Evolutionary conservation across 2,888 invertebrate species (phyloP), one percentile per base, ranked within the genome.

Genomic region (Spodoptera picta): DNA sequence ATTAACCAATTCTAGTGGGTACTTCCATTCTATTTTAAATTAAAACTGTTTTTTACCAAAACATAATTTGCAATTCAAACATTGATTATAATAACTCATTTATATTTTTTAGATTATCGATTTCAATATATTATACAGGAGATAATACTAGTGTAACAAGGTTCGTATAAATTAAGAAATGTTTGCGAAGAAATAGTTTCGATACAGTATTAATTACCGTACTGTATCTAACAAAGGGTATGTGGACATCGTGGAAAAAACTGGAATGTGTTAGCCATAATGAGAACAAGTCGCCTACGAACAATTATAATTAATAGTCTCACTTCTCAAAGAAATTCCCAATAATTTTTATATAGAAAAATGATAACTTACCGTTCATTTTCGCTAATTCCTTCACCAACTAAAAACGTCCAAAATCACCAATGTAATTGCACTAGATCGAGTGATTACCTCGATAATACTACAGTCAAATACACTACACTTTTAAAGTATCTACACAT

Each of bases 361-460:
- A 59, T 24, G 67, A 60, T 61, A 6, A 71, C 80, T 77, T 49
- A 80, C 80, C 80, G 12, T 77, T 77, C 81, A 81, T 80, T 41
- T 56, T 65, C 61, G 42, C 45, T 19, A 66, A 71, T 81, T 77
- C 75, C 81, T 69, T 62, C 64, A 79, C 79, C 44, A 58, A 52
- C 60, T 60, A 50, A 10, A 11, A 65, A 58, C 52, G 58, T 66
- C 48, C 61, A 65, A 71, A 63, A 65, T 53, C 80, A 80, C 78
- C 27, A 51, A 23, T 19, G 41, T 60, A 70, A 57, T 67, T 60
- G 64, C 79, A 79, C 59, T 63, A 54, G 51, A 55, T 45, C 63
- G 10, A 42, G 0, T 11, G 45, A 53, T 27, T 53, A 64, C 36
- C 49, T 60, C 36, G 56, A 46, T 62, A 55, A 54, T 54, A 46